phyloP scores from a whole-genome alignment of 2,113 vertebrate genomes.

The Maccullochella peelii region DNA sequence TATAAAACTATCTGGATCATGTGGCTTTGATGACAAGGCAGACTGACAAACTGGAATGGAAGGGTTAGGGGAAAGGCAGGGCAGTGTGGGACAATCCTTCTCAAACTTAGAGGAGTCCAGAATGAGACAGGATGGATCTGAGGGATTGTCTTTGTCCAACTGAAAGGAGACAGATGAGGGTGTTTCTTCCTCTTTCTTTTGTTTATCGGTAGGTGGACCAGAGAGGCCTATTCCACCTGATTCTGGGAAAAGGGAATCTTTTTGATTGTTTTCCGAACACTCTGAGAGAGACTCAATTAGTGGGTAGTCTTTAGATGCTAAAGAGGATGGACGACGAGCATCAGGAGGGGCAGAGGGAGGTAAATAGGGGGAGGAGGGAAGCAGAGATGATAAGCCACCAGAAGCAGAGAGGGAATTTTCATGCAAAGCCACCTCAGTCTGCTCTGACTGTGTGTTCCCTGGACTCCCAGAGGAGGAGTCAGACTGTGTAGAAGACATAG shows the following conservation, averaged over 20 bases:
- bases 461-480: neutral
- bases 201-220: neutral
- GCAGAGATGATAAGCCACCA: neutral
- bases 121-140: neutral
- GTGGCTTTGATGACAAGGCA: neutral
- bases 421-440: neutral
- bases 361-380: neutral
- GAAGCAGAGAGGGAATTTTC: neutral
- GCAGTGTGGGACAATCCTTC: neutral
- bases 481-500: neutral
- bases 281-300: neutral
- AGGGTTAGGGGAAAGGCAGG: neutral
- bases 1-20: neutral
- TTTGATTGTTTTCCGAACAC: neutral
- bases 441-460: neutral
- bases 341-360: neutral
- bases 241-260: neutral
- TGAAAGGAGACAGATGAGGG: neutral
- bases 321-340: neutral
- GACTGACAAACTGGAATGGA: neutral
- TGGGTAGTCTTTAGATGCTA: neutral
- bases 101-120: constrained; percentile 1
- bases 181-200: constrained; percentile 4
- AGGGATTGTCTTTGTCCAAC: neutral
- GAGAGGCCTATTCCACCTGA: neutral